Evolutionary conservation across 1,140 invertebrate species (phyloP).

Genomic region (Melitaea cinxia): DNA sequence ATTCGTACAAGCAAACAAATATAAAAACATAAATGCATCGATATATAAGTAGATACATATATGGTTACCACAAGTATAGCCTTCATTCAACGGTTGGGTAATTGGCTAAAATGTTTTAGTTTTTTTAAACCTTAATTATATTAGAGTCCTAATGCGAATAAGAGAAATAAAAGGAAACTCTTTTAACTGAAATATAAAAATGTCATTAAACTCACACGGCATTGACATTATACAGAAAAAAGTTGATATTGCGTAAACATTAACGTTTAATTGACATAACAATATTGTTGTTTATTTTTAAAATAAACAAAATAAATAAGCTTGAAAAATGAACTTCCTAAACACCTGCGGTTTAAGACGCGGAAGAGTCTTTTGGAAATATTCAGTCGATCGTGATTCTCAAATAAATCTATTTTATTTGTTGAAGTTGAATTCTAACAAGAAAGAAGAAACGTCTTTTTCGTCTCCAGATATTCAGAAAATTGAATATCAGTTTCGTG

Average conservation of each 20-base stretch:
- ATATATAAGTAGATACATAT: too few relatives aligned
- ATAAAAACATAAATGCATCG: too few relatives aligned
- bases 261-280: background rate
- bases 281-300: background rate
- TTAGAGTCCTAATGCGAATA: too few relatives aligned
- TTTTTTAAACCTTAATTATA: too few relatives aligned
- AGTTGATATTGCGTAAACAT: background rate
- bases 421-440: background rate
- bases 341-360: slow-evolving; percentile 4
- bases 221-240: too few relatives aligned
- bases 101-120: too few relatives aligned
- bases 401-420: slow-evolving; percentile 9
- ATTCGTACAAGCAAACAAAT: too few relatives aligned
- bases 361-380: slow-evolving; percentile 19
- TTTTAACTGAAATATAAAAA: too few relatives aligned
- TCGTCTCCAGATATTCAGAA: background rate
- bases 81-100: too few relatives aligned
- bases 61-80: too few relatives aligned
- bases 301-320: background rate
- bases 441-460: background rate
- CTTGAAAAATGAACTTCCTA: slow-evolving; percentile 35
- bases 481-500: slow-evolving; percentile 11
- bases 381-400: slow-evolving; percentile 11
- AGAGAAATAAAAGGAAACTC: too few relatives aligned
- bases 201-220: too few relatives aligned